phyloP scores from a whole-genome alignment of 2,888 invertebrate species.

The Crossocerus cetratus region DNA sequence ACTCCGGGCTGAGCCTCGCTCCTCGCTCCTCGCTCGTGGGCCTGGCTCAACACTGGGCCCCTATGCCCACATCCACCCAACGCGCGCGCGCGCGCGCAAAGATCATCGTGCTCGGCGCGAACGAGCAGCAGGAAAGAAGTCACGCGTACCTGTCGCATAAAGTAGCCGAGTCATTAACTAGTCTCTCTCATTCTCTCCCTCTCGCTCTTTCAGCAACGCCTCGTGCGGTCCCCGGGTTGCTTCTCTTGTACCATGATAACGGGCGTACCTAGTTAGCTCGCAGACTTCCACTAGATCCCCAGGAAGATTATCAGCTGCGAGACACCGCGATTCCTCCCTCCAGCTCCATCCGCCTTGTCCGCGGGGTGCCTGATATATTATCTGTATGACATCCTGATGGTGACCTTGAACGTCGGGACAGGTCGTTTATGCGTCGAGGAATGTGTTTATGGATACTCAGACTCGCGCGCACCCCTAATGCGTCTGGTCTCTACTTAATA shows the following conservation, averaged over 20 bases:
- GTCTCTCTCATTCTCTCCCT: not conserved
- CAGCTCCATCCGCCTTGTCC: not conserved
- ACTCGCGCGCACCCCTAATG: too few species aligned
- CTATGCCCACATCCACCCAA: conserved; percentile 66
- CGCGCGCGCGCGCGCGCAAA: conserved; percentile 47
- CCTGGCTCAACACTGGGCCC: conserved; percentile 49
- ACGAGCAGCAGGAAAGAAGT: conserved; percentile 38
- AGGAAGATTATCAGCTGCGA: conserved; percentile 7
- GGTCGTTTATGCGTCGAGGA: too few species aligned
- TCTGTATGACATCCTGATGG: too few species aligned
- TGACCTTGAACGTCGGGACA: too few species aligned
- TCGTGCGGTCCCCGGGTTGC: conserved; percentile 4
- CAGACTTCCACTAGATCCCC: conserved; percentile 14
- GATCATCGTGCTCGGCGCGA: conserved; percentile 40
- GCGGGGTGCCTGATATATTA: too few species aligned
- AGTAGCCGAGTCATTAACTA: conserved; percentile 51
- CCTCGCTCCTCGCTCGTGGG: conserved; percentile 22
- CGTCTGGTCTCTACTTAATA: too few species aligned
- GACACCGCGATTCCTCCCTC: not conserved
- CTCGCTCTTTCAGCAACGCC: not conserved
- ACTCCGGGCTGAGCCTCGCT: conserved; percentile 28
- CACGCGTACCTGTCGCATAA: conserved; percentile 48
- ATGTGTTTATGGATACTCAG: too few species aligned
- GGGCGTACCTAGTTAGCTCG: conserved; percentile 22
- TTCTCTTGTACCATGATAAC: conserved; percentile 28